phyloP scores from a whole-genome alignment of 2,797 vertebrate species.

The Helarctos malayanus region DNA sequence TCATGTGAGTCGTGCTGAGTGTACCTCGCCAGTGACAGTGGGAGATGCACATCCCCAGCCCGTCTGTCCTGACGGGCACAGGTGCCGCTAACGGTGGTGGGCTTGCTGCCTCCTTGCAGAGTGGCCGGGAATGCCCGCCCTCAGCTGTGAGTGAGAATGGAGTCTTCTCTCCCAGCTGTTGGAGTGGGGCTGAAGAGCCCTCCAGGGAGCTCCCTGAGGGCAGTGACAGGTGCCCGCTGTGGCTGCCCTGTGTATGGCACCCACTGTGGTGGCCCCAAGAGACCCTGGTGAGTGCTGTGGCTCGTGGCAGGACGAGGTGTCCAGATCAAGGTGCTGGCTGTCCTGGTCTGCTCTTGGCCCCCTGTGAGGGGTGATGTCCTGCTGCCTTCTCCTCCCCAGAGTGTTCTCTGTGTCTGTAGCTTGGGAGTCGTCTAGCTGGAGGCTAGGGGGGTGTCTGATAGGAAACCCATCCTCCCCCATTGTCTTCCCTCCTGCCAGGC shows the following conservation, averaged over 20 bases:
- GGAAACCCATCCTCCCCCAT: not conserved
- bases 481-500: not conserved
- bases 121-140: not conserved
- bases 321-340: not conserved
- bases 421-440: not conserved
- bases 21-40: not conserved
- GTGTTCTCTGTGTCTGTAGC: not conserved
- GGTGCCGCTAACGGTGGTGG: not conserved
- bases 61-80: fast-evolving
- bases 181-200: not conserved
- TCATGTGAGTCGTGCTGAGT: not conserved
- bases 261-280: not conserved
- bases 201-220: not conserved
- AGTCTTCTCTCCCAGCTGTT: not conserved
- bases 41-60: not conserved
- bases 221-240: not conserved
- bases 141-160: not conserved
- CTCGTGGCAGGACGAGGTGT: not conserved
- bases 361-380: fast-evolving
- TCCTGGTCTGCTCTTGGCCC: not conserved
- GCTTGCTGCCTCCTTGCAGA: not conserved
- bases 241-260: not conserved
- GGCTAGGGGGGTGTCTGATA: not conserved
- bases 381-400: not conserved
- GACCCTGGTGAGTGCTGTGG: not conserved